Percentiles rank a stretch among this genome's conserved stretches.
These are phyloP conservation scores for Suricata suricatta DNA, from an alignment of 2,113 vertebrate species.

Conservation along the genomic window DNA sequence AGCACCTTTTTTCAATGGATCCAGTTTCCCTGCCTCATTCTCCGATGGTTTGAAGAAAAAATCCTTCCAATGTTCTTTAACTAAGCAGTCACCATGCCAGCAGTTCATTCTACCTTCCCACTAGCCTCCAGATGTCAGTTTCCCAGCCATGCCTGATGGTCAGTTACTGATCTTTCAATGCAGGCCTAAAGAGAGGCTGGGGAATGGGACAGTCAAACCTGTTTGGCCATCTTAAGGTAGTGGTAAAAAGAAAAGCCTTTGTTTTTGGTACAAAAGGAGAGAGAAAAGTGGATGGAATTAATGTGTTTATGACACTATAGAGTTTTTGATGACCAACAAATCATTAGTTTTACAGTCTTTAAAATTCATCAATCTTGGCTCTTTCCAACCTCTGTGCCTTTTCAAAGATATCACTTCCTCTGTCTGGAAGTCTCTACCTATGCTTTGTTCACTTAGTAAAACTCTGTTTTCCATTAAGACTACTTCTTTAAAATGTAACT, in stretches of 20 bases:
- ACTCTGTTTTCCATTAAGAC: conserved; percentile 5
- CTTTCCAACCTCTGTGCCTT: conserved; percentile 26
- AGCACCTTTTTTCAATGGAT: background rate
- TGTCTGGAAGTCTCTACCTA: background rate
- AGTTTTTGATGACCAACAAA: background rate
- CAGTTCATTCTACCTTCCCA: background rate
- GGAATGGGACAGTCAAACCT: background rate
- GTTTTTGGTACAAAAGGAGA: background rate
- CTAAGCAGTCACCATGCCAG: background rate
- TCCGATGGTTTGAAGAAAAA: background rate
- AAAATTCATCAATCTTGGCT: background rate
- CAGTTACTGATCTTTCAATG: background rate
- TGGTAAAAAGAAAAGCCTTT: background rate
- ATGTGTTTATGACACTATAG: conserved; percentile 12
- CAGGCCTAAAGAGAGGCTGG: background rate
- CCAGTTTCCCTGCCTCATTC: background rate
- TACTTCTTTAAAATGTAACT: background rate
- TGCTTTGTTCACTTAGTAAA: conserved; percentile 51
- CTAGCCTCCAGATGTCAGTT: background rate
- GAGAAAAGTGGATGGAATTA: background rate
- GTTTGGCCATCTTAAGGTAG: background rate
- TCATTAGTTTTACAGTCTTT: conserved; percentile 42
- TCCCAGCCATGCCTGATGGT: background rate
- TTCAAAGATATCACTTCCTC: conserved; percentile 18
- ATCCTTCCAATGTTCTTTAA: background rate